phyloP scores from a whole-genome alignment of 2,113 vertebrate species.

The Chaetura pelagica region DNA sequence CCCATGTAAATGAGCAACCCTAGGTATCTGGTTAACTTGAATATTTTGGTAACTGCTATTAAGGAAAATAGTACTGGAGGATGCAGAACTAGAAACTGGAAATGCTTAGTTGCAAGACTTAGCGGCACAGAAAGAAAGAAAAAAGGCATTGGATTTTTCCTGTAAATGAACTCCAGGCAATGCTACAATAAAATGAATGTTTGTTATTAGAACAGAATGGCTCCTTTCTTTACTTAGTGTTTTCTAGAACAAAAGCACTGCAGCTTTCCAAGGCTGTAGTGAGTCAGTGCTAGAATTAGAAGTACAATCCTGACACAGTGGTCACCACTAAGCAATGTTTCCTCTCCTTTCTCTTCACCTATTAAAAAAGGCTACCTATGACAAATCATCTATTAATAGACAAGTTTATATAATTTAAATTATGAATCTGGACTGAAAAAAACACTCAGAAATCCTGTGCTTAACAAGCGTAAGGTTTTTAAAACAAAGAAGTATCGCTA shows the following conservation, averaged over 20 bases:
- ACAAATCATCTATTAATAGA: background rate
- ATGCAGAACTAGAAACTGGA: conserved; percentile 6
- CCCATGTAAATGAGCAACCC: background rate
- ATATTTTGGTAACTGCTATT: background rate
- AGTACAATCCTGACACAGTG: background rate
- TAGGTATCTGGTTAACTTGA: background rate
- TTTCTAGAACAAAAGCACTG: conserved; percentile 46
- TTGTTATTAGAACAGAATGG: conserved; percentile 50
- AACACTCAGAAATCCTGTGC: background rate
- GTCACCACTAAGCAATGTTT: background rate
- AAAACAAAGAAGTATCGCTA: background rate
- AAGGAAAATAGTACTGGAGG: background rate
- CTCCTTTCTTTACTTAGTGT: conserved; percentile 21
- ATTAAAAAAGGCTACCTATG: background rate
- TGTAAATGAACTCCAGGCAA: conserved; percentile 60
- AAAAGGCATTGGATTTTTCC: conserved; percentile 33
- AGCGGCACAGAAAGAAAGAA: background rate
- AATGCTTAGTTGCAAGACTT: background rate
- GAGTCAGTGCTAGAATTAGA: conserved; percentile 37
- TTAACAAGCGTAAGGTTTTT: background rate
- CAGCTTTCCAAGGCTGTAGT: conserved; percentile 18
- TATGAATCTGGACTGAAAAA: background rate
- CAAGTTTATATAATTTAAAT: background rate
- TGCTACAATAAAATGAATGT: conserved; percentile 48
- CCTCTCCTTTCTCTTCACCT: conserved; percentile 5